A percentile compares a stretch with the other conserved stretches of the same genome.
Evolutionary conservation across 2,113 vertebrate species (phyloP).

Genomic region (Thunnus thynnus): DNA sequence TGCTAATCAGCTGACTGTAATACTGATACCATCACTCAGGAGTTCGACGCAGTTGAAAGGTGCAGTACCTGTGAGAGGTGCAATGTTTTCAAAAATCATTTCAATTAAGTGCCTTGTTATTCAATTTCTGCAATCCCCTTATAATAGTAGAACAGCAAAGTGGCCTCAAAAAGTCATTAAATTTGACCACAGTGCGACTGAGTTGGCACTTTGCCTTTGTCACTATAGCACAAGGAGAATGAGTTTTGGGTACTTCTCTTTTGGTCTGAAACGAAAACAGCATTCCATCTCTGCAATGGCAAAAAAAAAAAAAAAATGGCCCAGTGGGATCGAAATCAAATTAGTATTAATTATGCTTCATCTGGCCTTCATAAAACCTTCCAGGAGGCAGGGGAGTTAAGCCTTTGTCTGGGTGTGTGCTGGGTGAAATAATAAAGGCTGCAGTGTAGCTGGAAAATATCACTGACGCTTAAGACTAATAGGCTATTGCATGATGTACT

Average conservation of each 20-base stretch:
- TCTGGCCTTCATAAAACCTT: slow-evolving; percentile 77
- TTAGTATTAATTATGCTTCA: slow-evolving; percentile 82
- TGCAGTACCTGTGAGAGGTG: slow-evolving; percentile 40
- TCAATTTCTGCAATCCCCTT: slow-evolving; percentile 67
- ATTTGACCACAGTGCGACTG: slow-evolving; percentile 67
- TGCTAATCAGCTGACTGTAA: slow-evolving; percentile 44
- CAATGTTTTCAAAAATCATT: slow-evolving; percentile 73
- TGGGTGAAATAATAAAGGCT: slow-evolving; percentile 67
- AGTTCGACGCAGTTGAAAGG: slow-evolving; percentile 50
- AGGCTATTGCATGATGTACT: not conserved
- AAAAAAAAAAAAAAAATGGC: slow-evolving; percentile 35
- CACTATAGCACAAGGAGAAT: slow-evolving; percentile 52
- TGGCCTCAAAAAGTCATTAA: slow-evolving; percentile 75
- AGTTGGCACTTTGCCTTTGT: slow-evolving; percentile 70
- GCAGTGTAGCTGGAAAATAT: slow-evolving; percentile 40
- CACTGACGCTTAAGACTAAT: slow-evolving; percentile 16
- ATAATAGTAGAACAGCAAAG: slow-evolving; percentile 54
- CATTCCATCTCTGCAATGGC: slow-evolving; percentile 40
- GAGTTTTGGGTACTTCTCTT: slow-evolving; percentile 54
- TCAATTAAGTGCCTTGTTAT: slow-evolving; percentile 71
- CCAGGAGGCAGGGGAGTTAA: slow-evolving; percentile 57
- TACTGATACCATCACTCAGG: slow-evolving; percentile 35
- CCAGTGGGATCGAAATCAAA: slow-evolving; percentile 75
- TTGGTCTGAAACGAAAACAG: slow-evolving; percentile 60
- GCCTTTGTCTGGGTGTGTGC: slow-evolving; percentile 65